These are phyloP conservation scores for Oscheius onirici DNA, from an alignment of 2,888 invertebrate species.

Conservation along the genomic window DNA sequence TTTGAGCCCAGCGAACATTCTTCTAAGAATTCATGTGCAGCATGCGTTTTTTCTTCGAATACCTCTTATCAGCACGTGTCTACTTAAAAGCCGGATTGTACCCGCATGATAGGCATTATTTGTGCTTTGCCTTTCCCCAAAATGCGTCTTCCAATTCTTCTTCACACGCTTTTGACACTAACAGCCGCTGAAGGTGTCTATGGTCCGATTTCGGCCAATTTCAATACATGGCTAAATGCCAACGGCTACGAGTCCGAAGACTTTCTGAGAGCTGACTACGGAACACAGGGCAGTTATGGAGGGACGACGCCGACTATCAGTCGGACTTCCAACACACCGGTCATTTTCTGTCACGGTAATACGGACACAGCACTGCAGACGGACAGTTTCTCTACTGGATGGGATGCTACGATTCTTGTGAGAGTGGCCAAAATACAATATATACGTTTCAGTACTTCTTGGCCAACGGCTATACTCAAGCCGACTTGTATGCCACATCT, in stretches of 20 bases:
- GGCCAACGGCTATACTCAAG: slow-evolving; percentile 45
- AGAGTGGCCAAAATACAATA: not conserved
- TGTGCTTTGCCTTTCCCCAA: not conserved
- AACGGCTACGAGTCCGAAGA: slow-evolving; percentile 48
- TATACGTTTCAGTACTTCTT: slow-evolving; percentile 37
- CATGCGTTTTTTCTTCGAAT: no score
- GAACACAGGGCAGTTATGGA: slow-evolving; percentile 55
- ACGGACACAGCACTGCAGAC: slow-evolving; percentile 12
- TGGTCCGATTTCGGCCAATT: slow-evolving; percentile 2
- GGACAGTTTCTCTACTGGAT: slow-evolving; percentile 18
- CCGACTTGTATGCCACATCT: slow-evolving; percentile 61
- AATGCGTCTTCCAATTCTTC: not conserved
- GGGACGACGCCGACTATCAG: slow-evolving; percentile 33
- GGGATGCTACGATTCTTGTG: slow-evolving; percentile 1
- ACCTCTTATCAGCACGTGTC: no score
- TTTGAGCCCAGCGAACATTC: no score
- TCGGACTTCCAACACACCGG: slow-evolving; percentile 11
- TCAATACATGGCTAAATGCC: not conserved
- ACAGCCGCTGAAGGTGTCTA: not conserved
- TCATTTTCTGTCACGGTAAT: slow-evolving; percentile 17
- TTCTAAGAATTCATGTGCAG: no score
- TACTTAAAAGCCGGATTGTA: no score
- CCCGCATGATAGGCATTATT: not conserved
- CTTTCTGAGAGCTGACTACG: slow-evolving; percentile 46
- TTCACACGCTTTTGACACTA: not conserved